A percentile compares a stretch with the other conserved stretches of the same genome.
These are phyloP conservation scores for Solen grandis DNA, from an alignment of 1,140 invertebrate genomes.

Conservation along the genomic window DNA sequence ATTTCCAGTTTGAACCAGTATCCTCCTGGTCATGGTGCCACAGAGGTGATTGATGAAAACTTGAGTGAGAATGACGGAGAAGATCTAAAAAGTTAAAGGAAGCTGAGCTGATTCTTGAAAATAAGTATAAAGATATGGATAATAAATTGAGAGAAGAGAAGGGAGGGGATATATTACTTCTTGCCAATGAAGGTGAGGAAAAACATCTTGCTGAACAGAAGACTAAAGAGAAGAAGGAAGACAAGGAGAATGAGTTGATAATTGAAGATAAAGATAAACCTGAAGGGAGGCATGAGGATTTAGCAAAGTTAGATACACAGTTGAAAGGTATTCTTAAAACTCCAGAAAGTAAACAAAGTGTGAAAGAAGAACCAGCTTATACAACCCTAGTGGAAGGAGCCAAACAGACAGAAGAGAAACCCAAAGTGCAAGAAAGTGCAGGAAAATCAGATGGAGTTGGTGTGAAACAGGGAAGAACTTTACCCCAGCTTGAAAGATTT, in stretches of 20 bases:
- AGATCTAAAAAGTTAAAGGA: constrained; percentile 67
- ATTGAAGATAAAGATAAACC: constrained; percentile 34
- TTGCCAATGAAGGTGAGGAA: constrained; percentile 60
- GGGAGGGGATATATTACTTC: constrained; percentile 63
- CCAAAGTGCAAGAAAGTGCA: constrained; percentile 7
- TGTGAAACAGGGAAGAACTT: constrained; percentile 37
- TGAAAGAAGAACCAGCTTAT: constrained; percentile 15
- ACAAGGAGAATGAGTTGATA: constrained; percentile 58
- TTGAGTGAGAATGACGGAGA: constrained; percentile 74
- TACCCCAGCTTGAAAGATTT: constrained; percentile 35
- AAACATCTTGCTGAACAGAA: constrained; percentile 68
- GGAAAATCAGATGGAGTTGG: constrained; percentile 33
- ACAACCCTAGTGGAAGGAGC: too few species aligned
- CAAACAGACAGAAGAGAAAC: too few species aligned
- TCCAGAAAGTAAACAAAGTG: constrained; percentile 33
- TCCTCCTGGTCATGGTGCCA: constrained; percentile 67
- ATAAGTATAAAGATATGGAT: constrained; percentile 70
- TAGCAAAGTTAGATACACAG: constrained; percentile 48
- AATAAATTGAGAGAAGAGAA: constrained; percentile 74
- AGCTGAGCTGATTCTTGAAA: constrained; percentile 70
- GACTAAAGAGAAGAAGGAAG: constrained; percentile 72
- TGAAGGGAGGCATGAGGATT: constrained; percentile 39
- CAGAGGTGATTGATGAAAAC: constrained; percentile 78
- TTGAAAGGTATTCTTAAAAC: constrained; percentile 44
- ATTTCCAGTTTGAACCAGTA: constrained; percentile 44